Evolutionary conservation across 2,113 vertebrate species (phyloP).

Genomic region (Cyanocitta stelleri): DNA sequence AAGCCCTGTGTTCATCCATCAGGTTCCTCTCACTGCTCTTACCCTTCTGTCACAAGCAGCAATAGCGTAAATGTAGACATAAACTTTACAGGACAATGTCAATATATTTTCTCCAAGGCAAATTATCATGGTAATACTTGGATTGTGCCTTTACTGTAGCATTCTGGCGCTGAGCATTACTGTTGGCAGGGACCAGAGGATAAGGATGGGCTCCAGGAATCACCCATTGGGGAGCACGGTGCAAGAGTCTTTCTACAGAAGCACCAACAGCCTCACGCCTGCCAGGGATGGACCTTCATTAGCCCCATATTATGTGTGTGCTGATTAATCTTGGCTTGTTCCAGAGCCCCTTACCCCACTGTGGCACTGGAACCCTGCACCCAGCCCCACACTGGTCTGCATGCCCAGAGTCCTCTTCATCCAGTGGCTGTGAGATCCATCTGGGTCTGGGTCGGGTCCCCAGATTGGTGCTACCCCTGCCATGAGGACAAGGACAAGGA

Average conservation of each 20-base stretch:
- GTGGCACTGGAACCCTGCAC: background rate
- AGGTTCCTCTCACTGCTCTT: background rate
- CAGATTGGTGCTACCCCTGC: no score
- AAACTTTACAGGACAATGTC: background rate
- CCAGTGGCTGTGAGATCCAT: rapidly evolving
- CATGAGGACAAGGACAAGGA: background rate
- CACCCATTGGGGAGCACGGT: rapidly evolving
- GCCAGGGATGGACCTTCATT: background rate
- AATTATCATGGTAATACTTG: background rate
- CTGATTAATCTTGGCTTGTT: background rate
- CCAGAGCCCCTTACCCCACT: background rate
- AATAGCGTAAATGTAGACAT: background rate
- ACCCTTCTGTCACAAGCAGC: background rate
- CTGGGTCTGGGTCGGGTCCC: rapidly evolving
- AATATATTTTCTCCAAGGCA: background rate
- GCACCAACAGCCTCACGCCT: rapidly evolving
- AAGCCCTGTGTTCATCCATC: background rate
- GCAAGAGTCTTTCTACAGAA: background rate
- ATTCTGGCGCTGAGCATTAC: rapidly evolving
- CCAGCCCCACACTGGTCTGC: rapidly evolving
- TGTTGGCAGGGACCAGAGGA: background rate
- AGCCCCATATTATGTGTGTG: background rate
- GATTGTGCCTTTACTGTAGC: background rate
- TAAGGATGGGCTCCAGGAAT: background rate
- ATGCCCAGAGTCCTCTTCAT: background rate